Evolutionary conservation across 2,888 invertebrate genomes (phyloP).

Genomic region (Fabriciana adippe): DNA sequence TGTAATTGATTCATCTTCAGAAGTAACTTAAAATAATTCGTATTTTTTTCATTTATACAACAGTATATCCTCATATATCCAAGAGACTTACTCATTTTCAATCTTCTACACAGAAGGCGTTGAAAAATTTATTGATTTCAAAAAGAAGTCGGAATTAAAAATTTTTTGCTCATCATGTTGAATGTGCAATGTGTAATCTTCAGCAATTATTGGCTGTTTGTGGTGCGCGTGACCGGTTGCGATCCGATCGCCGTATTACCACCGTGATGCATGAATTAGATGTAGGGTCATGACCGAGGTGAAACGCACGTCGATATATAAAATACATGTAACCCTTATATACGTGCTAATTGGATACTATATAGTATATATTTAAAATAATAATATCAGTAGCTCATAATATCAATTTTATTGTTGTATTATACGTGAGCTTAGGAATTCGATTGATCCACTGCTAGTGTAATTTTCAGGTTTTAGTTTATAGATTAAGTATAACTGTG

Average conservation of each 20-base stretch:
- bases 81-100: no score
- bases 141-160: constrained; percentile 7
- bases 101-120: no score
- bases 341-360: not conserved
- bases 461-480: not conserved
- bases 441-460: no score
- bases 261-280: constrained; percentile 37
- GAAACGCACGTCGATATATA: constrained; percentile 26
- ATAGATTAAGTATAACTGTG: not conserved
- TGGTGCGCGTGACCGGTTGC: constrained; percentile 34
- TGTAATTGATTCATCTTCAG: no score
- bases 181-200: constrained; percentile 29
- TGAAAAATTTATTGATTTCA: constrained; percentile 10
- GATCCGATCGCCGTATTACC: constrained; percentile 30
- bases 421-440: no score
- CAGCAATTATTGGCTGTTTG: constrained; percentile 30
- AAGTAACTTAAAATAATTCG: no score
- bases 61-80: no score
- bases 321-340: not conserved
- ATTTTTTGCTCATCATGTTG: constrained; percentile 20
- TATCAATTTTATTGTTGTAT: not conserved
- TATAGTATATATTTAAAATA: not conserved
- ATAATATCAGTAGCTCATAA: constrained; percentile 3
- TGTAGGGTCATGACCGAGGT: constrained; percentile 41
- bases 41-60: no score